Evolutionary conservation across 2,797 vertebrate genomes (phyloP).

Genomic region (Fratercula arctica): DNA sequence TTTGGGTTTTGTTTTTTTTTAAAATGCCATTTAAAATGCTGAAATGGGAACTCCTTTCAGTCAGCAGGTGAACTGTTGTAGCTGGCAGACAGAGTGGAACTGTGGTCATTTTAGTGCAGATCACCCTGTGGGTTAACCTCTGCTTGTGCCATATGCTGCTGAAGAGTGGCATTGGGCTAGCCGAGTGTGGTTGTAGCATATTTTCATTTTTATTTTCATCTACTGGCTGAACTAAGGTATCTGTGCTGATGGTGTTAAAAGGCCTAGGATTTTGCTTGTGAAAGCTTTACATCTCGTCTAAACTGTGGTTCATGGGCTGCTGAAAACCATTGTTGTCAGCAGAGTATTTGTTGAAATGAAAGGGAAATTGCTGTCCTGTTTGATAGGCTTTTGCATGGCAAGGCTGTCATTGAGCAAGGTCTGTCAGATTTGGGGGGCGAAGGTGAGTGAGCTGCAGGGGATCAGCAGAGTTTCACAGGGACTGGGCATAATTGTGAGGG

Average conservation of each 20-base stretch:
- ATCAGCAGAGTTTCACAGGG: not conserved
- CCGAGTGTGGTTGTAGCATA: not conserved
- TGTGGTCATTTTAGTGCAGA: not conserved
- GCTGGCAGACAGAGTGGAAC: slow-evolving; percentile 3
- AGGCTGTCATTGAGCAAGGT: not conserved
- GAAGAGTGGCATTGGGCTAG: not conserved
- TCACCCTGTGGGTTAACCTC: not conserved
- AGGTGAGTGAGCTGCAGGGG: not conserved
- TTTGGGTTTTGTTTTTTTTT: not conserved
- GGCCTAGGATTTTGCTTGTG: not conserved
- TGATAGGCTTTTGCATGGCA: not conserved
- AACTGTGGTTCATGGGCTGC: not conserved
- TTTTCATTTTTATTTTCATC: slow-evolving; percentile 17
- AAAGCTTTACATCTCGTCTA: slow-evolving; percentile 4
- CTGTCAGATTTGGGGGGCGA: not conserved
- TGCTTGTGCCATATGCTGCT: not conserved
- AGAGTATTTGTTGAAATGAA: not conserved
- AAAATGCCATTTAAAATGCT: not conserved
- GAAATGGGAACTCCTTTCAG: not conserved
- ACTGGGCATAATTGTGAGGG: not conserved
- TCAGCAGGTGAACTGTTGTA: slow-evolving; percentile 10
- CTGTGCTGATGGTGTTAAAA: not conserved
- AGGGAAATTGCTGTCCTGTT: not conserved
- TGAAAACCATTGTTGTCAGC: not conserved
- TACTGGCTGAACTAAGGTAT: not conserved